Percentiles rank a stretch among this genome's conserved stretches.
These are phyloP conservation scores for Erebia epiphron DNA, from an alignment of 2,888 invertebrate species.

Conservation along the genomic window DNA sequence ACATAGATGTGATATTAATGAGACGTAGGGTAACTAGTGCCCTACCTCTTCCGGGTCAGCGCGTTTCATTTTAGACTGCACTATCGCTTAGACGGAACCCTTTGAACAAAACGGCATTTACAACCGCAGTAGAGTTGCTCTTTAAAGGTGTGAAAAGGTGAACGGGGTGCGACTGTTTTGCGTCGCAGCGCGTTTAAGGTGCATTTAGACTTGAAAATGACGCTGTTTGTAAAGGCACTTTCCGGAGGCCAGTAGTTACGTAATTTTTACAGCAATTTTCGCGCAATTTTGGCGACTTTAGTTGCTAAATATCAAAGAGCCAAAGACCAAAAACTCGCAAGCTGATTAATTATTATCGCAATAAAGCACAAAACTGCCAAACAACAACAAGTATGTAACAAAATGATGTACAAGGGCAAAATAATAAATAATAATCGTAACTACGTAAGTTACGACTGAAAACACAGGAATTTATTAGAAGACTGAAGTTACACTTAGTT, in stretches of 20 bases:
- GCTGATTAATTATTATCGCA: no score
- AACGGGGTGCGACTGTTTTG: no score
- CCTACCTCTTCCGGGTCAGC: constrained; percentile 12
- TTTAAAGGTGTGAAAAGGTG: no score
- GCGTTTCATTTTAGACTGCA: constrained; percentile 3
- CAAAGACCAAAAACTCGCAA: no score
- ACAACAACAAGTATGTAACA: not conserved
- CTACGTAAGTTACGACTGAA: not conserved
- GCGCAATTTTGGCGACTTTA: no score
- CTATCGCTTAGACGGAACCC: not conserved
- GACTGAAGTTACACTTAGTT: not conserved
- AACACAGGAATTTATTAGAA: not conserved
- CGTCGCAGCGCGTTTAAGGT: no score
- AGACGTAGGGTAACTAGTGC: not conserved
- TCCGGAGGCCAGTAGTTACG: no score
- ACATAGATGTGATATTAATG: not conserved
- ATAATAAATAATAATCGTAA: constrained; percentile 4
- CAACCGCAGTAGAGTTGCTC: not conserved
- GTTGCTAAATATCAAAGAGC: no score
- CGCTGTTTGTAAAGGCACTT: no score
- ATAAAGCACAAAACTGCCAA: no score
- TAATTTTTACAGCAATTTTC: no score
- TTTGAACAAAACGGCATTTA: not conserved
- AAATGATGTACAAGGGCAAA: not conserved
- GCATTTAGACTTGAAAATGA: no score